Base-by-base conservation (phyloP, 1,140 invertebrate genomes). In the Leptestheria dahalacensis region DNA sequence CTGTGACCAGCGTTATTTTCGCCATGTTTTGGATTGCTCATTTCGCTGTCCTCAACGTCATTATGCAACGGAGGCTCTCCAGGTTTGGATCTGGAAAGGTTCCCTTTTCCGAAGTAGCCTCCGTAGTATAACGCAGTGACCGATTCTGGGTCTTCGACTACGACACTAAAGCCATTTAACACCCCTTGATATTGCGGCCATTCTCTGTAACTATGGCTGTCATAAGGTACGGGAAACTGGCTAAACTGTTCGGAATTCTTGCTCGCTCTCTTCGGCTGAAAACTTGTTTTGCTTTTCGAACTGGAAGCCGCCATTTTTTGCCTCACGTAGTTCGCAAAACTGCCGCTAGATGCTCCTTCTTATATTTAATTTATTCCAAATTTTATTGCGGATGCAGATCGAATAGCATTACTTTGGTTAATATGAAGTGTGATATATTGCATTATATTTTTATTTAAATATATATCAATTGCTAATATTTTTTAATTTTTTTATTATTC, bases 81-180 rank as follows among this genome's bases (percentile, higher is more conserved):
- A 28, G 82, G 82, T 63, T 73, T 75, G 33, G 79, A 77, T 47
- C 78, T 73, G 0, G 82, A 84, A 11, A 76, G 67, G 29, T 78
- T 79, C 28, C 82, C 82, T 75, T 85, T 85, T 1, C 85, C 84
- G 73, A 83, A 87, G 69, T 75, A 83, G 10, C 84, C 84, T 73
- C 75, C 48, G 20, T 63, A 63, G 71, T 83, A 75, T 4, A 86
- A 64, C 2, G 73, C 70, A 65, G 71, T 70, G 66, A 84, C 80
- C 65, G 82, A 78, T 48, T 78, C 72, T 11, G 71, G 63, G 63
- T 82, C 73, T 18, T 68, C 72, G 48, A 87, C 73, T 63, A 80
- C 79, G 2, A 85, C 79, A 62, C 75, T 78, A 59, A 79, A 71
- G 1, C 81, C 79, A 68, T 81, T 83, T 58, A 79, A 81, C 64